phyloP scores from a whole-genome alignment of 2,888 invertebrate genomes.

The Halictus ligatus region DNA sequence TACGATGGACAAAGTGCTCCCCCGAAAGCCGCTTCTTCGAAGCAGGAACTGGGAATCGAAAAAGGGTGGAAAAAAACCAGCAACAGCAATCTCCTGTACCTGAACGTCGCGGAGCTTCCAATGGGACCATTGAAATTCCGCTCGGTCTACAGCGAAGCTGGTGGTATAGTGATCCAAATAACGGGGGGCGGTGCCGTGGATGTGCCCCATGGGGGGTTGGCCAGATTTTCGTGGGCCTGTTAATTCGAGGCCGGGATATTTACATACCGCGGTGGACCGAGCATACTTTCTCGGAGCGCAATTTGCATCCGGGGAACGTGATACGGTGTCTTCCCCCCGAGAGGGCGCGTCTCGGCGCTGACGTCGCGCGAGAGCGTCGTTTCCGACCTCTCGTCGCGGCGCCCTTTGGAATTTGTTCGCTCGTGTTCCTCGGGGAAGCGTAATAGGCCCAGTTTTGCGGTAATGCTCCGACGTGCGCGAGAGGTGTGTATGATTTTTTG shows the following conservation, averaged over 20 bases:
- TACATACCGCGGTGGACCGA: conserved; percentile 32
- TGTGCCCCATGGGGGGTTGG: not conserved
- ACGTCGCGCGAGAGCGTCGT: not conserved
- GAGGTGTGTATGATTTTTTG: too few species aligned
- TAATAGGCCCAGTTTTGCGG: too few species aligned
- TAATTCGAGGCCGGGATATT: conserved; percentile 28
- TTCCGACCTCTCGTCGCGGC: not conserved
- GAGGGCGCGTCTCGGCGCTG: not conserved
- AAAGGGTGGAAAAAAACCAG: not conserved
- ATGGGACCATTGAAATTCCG: conserved; percentile 3
- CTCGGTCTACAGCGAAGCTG: not conserved
- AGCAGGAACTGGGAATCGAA: not conserved
- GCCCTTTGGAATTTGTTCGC: not conserved
- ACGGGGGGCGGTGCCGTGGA: not conserved
- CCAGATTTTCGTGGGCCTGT: conserved; percentile 21
- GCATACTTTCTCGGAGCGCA: conserved; percentile 24
- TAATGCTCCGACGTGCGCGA: too few species aligned
- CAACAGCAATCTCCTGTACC: not conserved
- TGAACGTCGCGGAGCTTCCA: not conserved
- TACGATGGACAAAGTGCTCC: not conserved
- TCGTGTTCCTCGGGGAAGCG: not conserved
- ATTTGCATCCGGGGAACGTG: conserved; percentile 48
- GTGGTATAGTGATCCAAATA: not conserved
- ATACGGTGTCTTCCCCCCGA: conserved; percentile 36
- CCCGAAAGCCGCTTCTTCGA: not conserved